These are phyloP conservation scores for Procambarus clarkii DNA, from an alignment of 1,140 invertebrate genomes.

Conservation along the genomic window DNA sequence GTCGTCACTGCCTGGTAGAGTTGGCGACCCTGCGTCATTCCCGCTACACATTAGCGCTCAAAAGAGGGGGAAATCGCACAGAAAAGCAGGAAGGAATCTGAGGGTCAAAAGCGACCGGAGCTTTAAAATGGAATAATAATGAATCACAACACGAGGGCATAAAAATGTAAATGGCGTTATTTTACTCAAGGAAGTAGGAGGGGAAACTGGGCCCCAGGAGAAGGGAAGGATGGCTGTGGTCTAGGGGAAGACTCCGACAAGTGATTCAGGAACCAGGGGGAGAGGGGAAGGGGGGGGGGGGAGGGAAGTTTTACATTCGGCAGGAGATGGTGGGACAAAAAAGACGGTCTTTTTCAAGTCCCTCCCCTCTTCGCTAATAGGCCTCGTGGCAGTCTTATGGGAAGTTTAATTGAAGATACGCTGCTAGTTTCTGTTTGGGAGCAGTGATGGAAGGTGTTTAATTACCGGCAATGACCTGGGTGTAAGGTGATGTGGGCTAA, in stretches of 20 bases:
- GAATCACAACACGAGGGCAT: slow-evolving; percentile 50
- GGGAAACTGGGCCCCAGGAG: background rate
- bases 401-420: background rate
- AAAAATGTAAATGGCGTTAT: slow-evolving; percentile 55
- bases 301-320: background rate
- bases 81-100: slow-evolving; percentile 54
- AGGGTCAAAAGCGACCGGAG: slow-evolving; percentile 45
- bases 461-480: background rate
- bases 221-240: background rate
- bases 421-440: background rate
- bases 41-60: background rate
- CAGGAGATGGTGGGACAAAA: background rate
- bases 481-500: background rate
- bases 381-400: background rate
- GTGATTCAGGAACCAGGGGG: background rate
- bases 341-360: background rate
- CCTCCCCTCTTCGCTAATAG: background rate
- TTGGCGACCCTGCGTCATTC: slow-evolving; percentile 6
- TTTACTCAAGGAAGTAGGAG: slow-evolving; percentile 29
- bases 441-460: background rate
- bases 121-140: slow-evolving; percentile 63
- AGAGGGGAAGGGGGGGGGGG: no score
- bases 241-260: background rate
- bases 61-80: slow-evolving; percentile 14
- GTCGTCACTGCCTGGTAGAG: background rate